phyloP scores from a whole-genome alignment of 2,797 vertebrate species.

The Aldrovandia affinis region DNA sequence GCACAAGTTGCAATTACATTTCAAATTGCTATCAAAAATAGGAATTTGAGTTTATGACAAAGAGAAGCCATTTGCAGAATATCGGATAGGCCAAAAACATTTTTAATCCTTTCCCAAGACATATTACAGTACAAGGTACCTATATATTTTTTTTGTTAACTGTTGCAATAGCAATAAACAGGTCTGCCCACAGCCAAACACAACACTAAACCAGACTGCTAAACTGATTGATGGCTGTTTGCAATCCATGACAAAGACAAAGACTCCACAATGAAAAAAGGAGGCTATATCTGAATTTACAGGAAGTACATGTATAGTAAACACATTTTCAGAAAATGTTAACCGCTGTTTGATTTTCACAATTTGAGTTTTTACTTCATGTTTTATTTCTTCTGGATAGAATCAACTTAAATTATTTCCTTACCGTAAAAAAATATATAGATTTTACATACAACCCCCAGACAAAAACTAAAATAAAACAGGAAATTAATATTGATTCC shows the following conservation, averaged over 20 bases:
- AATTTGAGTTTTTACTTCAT: constrained; percentile 57
- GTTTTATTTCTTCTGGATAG: constrained; percentile 70
- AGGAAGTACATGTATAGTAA: constrained; percentile 75
- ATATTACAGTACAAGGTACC: constrained; percentile 76
- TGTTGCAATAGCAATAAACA: constrained; percentile 58
- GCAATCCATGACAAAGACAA: constrained; percentile 68
- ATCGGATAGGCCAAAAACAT: constrained; percentile 73
- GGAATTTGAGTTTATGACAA: constrained; percentile 87
- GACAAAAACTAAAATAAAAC: constrained; percentile 62
- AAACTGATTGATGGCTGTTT: constrained; percentile 48
- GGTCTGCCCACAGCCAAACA: constrained; percentile 64
- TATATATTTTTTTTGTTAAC: constrained; percentile 58
- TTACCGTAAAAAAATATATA: constrained; percentile 75
- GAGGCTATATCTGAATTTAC: constrained; percentile 74
- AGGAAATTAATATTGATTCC: constrained; percentile 62
- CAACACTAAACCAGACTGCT: constrained; percentile 66
- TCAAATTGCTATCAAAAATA: constrained; percentile 90
- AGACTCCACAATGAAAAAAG: constrained; percentile 71
- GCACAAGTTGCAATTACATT: constrained; percentile 77
- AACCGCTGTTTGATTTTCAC: constrained; percentile 65
- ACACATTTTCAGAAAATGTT: constrained; percentile 61
- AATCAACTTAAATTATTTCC: constrained; percentile 75
- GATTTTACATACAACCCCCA: constrained; percentile 68
- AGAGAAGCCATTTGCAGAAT: constrained; percentile 81
- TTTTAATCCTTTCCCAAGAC: constrained; percentile 51